Conservation (phyloP, 1,140 invertebrate species). For the Drosophila bocki region DNA sequence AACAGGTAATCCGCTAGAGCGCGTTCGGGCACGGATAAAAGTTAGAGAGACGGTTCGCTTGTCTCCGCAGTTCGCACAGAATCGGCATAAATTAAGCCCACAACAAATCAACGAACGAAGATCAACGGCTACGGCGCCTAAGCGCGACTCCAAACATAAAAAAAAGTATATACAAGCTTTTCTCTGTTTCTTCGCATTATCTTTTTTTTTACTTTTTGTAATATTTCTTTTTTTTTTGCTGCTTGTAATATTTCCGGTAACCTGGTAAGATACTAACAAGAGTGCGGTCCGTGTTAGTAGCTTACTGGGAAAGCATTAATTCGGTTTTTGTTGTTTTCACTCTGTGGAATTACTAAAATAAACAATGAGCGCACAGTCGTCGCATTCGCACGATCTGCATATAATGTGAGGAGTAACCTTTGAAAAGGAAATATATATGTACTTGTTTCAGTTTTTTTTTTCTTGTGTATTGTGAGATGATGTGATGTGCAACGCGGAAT, state of each 20-base stretch:
- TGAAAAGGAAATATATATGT: constrained; percentile 9
- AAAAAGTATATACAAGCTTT: constrained; percentile 25
- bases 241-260: constrained; percentile 20
- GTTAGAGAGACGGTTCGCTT: constrained; percentile 34
- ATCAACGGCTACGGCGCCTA: constrained; percentile 16
- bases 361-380: constrained; percentile 26
- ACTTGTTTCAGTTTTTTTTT: constrained; percentile 5
- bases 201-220: not conserved
- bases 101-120: constrained; percentile 17
- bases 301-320: constrained; percentile 18
- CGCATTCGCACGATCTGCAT: constrained; percentile 18
- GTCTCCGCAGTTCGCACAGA: constrained; percentile 34
- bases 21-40: constrained; percentile 69
- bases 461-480: not conserved
- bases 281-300: constrained; percentile 36
- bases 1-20: constrained; percentile 70
- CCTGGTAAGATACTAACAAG: constrained; percentile 28
- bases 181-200: constrained; percentile 1
- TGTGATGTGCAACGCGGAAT: constrained; percentile 1
- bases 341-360: constrained; percentile 34
- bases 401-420: constrained; percentile 30
- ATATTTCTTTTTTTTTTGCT: not conserved
- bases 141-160: constrained; percentile 31
- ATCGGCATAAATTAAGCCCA: constrained; percentile 27
- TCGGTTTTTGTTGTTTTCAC: constrained; percentile 10